Evolutionary conservation across 2,797 vertebrate genomes (phyloP), one percentile per base, ranked within the genome.

Genomic region (Vultur gryphus): DNA sequence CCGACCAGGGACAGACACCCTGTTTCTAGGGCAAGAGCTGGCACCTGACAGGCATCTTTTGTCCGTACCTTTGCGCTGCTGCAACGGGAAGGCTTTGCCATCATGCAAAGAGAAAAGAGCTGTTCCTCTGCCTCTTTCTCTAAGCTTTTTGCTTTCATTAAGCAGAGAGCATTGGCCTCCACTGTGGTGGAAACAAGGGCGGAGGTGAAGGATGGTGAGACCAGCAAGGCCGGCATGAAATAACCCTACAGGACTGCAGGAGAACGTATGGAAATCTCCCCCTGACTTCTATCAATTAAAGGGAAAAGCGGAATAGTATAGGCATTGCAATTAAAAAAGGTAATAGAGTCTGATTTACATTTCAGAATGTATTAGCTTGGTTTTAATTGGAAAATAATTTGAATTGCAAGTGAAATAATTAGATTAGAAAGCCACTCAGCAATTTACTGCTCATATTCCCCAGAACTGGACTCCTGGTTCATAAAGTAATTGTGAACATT

Each of bases 351-450:
- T 97, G 96, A 97, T 97, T 97, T 97, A 97, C 97, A 97, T 97
- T 97, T 97, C 90, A 94, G 94, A 97, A 97, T 97, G 90, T 95
- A 95, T 97, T 97, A 97, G 85, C 93, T 97, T 81, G 81, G 93
- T 97, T 97, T 97, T 97, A 97, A 97, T 97, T 97, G 96, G 97
- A 95, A 97, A 97, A 97, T 97, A 95, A 97, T 97, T 97, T 97
- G 97, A 97, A 97, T 97, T 97, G 93, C 97, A 97, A 97, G 97
- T 96, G 93, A 97, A 97, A 97, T 97, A 97, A 97, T 97, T 97
- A 96, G 96, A 97, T 97, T 97, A 97, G 96, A 96, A 97, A 97
- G 95, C 92, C 87, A 28, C 96, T 95, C 93, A 87, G 95, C 96
- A 96, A 94, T 97, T 96, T 96, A 84, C 78, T 82, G 51, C 84